These are phyloP conservation scores for Atopsyche davidsoni DNA, from an alignment of 1,140 invertebrate species.

Conservation along the genomic window DNA sequence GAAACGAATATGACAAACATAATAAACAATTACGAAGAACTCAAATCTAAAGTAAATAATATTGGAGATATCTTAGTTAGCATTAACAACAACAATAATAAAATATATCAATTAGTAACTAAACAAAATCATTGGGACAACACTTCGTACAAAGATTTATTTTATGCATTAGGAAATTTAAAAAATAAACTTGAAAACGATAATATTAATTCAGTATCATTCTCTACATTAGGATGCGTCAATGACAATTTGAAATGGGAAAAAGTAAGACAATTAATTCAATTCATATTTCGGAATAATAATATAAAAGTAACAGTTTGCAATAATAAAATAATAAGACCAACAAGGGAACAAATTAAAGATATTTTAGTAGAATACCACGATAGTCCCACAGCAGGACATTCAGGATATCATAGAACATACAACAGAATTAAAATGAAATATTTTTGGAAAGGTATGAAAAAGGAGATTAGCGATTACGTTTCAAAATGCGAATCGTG, in stretches of 20 bases:
- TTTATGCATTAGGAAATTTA: constrained; percentile 14
- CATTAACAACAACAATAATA: not conserved
- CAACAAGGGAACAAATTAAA: not conserved
- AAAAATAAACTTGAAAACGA: constrained; percentile 16
- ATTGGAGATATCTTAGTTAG: constrained; percentile 2
- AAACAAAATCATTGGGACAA: constrained; percentile 24
- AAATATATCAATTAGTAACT: constrained; percentile 16
- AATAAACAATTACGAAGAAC: too few relatives aligned
- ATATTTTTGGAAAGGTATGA: constrained; percentile 33
- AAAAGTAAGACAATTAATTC: constrained; percentile 24
- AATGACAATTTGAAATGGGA: constrained; percentile 22
- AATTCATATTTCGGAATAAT: constrained; percentile 19
- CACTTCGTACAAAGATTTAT: constrained; percentile 20
- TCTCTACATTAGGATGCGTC: constrained; percentile 7
- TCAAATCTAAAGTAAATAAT: not conserved
- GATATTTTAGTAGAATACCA: too few relatives aligned
- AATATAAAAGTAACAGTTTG: constrained; percentile 24
- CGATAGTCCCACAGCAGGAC: too few relatives aligned
- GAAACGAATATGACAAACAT: too few relatives aligned
- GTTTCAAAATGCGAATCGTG: constrained; percentile 31
- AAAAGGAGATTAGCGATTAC: constrained; percentile 31
- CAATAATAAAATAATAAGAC: constrained; percentile 17
- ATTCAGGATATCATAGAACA: constrained; percentile 31
- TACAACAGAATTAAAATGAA: constrained; percentile 30
- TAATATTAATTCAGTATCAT: constrained; percentile 15